Evolutionary conservation across 2,888 invertebrate genomes (phyloP).

Genomic region (Serrognathus titanus): DNA sequence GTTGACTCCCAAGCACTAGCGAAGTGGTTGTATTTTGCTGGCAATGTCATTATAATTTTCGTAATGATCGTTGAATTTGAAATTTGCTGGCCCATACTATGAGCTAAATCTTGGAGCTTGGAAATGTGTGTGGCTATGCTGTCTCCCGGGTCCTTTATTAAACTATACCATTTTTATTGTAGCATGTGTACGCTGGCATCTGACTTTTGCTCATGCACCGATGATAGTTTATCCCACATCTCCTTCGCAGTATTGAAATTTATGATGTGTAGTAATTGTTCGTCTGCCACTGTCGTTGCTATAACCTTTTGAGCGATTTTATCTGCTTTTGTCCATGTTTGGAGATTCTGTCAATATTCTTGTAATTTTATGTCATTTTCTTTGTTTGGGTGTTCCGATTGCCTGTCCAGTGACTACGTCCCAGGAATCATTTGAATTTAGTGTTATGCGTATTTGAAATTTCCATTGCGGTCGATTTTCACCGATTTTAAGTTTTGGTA

Average conservation of each 20-base stretch:
- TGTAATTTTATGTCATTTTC: not conserved
- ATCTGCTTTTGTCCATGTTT: conserved; percentile 22
- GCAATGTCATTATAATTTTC: conserved; percentile 35
- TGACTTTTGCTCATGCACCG: conserved; percentile 26
- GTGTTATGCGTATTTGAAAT: conserved; percentile 16
- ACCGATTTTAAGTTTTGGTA: no score
- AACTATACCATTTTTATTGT: not conserved
- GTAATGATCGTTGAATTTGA: conserved; percentile 19
- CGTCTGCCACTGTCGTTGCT: conserved; percentile 23
- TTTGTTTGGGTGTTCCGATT: not conserved
- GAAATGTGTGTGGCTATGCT: not conserved
- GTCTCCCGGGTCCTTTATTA: no score
- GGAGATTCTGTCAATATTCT: not conserved
- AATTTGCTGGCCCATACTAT: conserved; percentile 5
- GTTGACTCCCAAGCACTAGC: conserved; percentile 35
- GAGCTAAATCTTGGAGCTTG: not conserved
- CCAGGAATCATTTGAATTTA: conserved; percentile 6
- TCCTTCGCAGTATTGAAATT: conserved; percentile 24
- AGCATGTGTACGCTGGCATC: conserved; percentile 21
- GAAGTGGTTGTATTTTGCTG: conserved; percentile 35
- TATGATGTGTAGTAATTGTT: conserved; percentile 26
- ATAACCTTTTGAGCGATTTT: conserved; percentile 28
- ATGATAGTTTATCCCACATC: conserved; percentile 29
- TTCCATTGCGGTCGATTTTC: conserved; percentile 18
- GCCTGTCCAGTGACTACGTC: not conserved